Base-by-base conservation (phyloP, 1,140 invertebrate genomes). In the Cotesia glomerata region DNA sequence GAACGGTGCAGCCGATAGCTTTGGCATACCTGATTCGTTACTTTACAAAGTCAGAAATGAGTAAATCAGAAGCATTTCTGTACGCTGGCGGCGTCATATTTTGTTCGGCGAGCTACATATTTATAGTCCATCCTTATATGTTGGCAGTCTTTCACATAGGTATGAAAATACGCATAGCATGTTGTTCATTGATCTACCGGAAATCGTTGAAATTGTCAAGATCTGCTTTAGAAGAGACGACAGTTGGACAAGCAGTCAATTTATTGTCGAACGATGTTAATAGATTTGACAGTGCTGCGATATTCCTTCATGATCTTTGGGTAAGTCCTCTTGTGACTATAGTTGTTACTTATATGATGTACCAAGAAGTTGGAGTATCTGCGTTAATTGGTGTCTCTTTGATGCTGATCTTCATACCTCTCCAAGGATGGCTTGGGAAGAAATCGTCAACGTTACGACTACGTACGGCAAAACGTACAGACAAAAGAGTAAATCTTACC, bases 191-290 rank as follows among this genome's bases (percentile, higher is more conserved):
- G 0, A 91, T 97, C 65, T 97, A 96, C 80, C 91, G 92, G 82
- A 95, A 97, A 90, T 92, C 88, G 1, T 79, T 93, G 52, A 86
- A 85, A 75, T 78, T 92, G 0, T 91, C 90, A 5, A 89, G 88
- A 74, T 89, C 88, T n/a, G 92, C 94, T n/a, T 84, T 95, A 14
- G 91, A 91, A 0, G 90, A 93, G 82, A 95, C 94, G 0, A 92
- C 95, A 0, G 88, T 93, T 3, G 95, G 95, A 0, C 93, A 95
- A 81, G 93, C 96, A 65, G 92, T 97, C 0, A 98, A 97, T 83
- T 87, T 97, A 0, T 83, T 97, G 63, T 95, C 95, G 0, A 97
- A 97, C 71, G 95, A 97, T 79, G 90, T 93, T 8, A 92, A 90
- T 32, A 84, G 92, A 26, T 94, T 93, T 76, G 92, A 94, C 81